Base-by-base conservation (phyloP, 2,113 vertebrate genomes). In the Solea solea region DNA sequence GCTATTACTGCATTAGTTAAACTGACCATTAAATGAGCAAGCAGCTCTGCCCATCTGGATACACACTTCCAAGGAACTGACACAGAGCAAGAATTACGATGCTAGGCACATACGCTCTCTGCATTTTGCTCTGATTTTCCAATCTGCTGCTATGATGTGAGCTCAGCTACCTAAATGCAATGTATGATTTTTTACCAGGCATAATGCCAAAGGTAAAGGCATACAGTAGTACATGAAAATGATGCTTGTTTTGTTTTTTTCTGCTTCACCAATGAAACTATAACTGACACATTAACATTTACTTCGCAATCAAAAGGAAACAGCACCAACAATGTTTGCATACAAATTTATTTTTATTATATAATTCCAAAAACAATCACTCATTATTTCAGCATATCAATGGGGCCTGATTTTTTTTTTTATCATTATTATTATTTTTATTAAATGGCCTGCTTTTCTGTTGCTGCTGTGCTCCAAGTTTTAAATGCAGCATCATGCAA, bases 1-100 rank as follows among this genome's bases (percentile, higher is more conserved):
- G 80, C 85, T 66, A 87, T 92, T 89, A 92, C 79, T 81, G 66
- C 89, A 89, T 92, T 89, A 90, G 85, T 86, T 89, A 92, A 90
- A 91, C 89, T 88, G 90, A 86, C 87, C 90, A 87, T 90, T 89
- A 92, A 90, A 91, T 89, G 85, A 92, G 83, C 64, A 64, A 46
- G 72, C 78, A 45, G 51, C 71, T 88, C 68, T 73, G 60, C 80
- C 85, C 85, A 83, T 85, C 89, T 87, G 82, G 76, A 82, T 71
- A 60, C 52, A 41, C 15, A 53, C 68, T 65, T 81, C 69, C 63
- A 49, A 61, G 62, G 67, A 71, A 69, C 27, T 55, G 64, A 62
- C 55, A 55, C 71, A 53, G 50, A 75, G 41, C 45, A 28, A 14
- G 42, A 69, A 39, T 67, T 72, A 70, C 64, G 58, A 76, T 28